Evolutionary conservation across 2,888 invertebrate species (phyloP), one percentile per base, ranked within the genome.

Genomic region (Scrobipalpa costella): DNA sequence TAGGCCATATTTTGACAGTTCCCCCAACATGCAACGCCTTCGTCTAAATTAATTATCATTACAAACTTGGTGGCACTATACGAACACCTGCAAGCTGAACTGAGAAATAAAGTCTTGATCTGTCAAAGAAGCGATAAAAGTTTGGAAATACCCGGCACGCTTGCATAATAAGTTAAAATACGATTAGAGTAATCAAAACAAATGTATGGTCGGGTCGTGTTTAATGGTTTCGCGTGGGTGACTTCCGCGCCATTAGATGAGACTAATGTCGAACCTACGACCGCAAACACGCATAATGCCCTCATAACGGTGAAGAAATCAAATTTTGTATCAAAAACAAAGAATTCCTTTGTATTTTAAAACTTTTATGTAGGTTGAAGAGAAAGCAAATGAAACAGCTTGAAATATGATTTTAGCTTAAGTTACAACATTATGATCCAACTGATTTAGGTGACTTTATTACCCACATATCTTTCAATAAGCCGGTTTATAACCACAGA

Each of bases 181-280:
- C 57, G 62, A 58, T 62, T 34, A 21, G 33, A 40, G 49, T 55
- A 36, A 59, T 64, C 64, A 64, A 62, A 64, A 64, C 62, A 64
- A 59, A 64, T 61, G 66, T 62, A 50, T 52, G 59, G 58, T 57
- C 63, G 66, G 69, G 65, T 71, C 69, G 74, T 79, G 79, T 78
- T 77, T 73, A 81, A 84, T 83, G 72, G 73, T 60, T 62, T 59
- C 70, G 79, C 81, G 85, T 85, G 78, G 85, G 84, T 82, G 83
- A 79, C 76, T 79, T 82, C 83, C 80, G 80, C 72, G 70, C 76
- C 81, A 75, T 78, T 77, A 80, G 74, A 74, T 67, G 75, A 74
- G 74, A 75, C 77, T 80, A 78, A 77, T 66, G 78, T 76, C 77
- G 73, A 69, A 71, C 75, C 72, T 69, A 68, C 73, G 75, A 72